phyloP scores from a whole-genome alignment of 1,140 invertebrate genomes.

The Drosophila carrolli region DNA sequence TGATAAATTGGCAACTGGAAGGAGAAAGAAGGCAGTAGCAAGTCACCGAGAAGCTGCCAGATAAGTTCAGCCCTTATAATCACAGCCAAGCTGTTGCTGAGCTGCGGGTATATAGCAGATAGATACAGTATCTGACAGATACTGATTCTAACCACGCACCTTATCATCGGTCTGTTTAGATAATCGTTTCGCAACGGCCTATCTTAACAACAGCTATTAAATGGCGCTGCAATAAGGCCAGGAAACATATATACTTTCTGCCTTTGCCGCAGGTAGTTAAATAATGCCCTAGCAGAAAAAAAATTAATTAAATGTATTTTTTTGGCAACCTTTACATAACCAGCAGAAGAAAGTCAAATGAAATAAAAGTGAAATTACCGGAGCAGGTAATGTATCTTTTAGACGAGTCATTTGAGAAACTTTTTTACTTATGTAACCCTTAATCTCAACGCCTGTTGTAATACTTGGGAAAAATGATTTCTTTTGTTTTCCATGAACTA shows the following conservation, averaged over 20 bases:
- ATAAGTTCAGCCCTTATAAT: slow-evolving; percentile 35
- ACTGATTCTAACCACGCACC: slow-evolving; percentile 22
- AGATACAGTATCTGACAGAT: slow-evolving; percentile 69
- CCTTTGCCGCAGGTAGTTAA: not conserved
- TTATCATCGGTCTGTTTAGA: slow-evolving; percentile 51
- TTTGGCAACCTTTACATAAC: slow-evolving; percentile 40
- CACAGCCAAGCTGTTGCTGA: slow-evolving; percentile 18
- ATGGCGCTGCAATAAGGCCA: slow-evolving; percentile 14
- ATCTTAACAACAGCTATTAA: slow-evolving; percentile 35
- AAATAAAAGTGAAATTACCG: slow-evolving; percentile 70
- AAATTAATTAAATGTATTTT: slow-evolving; percentile 26
- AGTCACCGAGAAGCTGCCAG: slow-evolving; percentile 23
- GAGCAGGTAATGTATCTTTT: slow-evolving; percentile 32
- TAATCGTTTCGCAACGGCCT: slow-evolving; percentile 60
- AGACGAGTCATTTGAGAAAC: slow-evolving; percentile 59
- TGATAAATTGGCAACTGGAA: slow-evolving; percentile 62
- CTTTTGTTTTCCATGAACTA: slow-evolving; percentile 26
- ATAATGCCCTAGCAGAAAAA: not conserved
- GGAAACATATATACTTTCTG: slow-evolving; percentile 9
- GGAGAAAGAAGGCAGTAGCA: slow-evolving; percentile 17
- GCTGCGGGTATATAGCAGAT: slow-evolving; percentile 40
- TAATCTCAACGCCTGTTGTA: not conserved
- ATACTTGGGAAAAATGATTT: not conserved
- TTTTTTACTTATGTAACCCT: slow-evolving; percentile 23
- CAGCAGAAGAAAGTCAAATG: slow-evolving; percentile 53